phyloP scores from a whole-genome alignment of 2,888 invertebrate species.

The Caenorhabditis uteleia region DNA sequence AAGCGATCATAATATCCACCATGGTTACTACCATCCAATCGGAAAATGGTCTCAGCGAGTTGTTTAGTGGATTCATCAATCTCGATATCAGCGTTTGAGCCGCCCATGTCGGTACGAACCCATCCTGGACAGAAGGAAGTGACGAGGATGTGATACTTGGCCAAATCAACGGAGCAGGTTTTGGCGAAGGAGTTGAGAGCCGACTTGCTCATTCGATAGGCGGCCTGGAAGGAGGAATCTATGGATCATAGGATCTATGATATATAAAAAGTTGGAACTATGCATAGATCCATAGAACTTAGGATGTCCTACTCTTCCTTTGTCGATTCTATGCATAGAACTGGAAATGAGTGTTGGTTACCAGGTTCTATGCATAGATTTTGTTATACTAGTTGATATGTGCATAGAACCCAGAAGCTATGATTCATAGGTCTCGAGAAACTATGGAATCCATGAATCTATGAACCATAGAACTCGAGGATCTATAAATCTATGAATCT shows the following conservation, averaged over 20 bases:
- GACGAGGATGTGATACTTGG: conserved; percentile 36
- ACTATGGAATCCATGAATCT: too few species aligned
- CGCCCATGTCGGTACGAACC: conserved; percentile 61
- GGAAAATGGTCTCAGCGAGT: neutral
- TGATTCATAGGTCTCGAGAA: too few species aligned
- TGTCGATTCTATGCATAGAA: too few species aligned
- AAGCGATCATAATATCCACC: neutral
- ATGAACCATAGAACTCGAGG: too few species aligned
- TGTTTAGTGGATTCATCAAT: neutral
- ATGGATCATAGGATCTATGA: too few species aligned
- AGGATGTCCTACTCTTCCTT: too few species aligned
- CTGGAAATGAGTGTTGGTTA: too few species aligned
- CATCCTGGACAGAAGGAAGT: conserved; percentile 54
- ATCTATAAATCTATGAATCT: too few species aligned
- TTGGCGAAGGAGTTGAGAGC: conserved; percentile 56
- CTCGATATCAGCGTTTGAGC: conserved; percentile 37
- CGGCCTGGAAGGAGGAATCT: conserved; percentile 11
- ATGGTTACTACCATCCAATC: neutral
- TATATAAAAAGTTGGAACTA: neutral
- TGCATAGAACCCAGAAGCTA: too few species aligned
- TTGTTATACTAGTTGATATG: too few species aligned
- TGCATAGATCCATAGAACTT: too few species aligned
- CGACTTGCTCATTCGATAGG: conserved; percentile 45
- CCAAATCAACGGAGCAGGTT: conserved; percentile 34
- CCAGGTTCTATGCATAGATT: too few species aligned